Conservation (phyloP, 2,113 vertebrate genomes). For the Illadopsis cleaveri region DNA sequence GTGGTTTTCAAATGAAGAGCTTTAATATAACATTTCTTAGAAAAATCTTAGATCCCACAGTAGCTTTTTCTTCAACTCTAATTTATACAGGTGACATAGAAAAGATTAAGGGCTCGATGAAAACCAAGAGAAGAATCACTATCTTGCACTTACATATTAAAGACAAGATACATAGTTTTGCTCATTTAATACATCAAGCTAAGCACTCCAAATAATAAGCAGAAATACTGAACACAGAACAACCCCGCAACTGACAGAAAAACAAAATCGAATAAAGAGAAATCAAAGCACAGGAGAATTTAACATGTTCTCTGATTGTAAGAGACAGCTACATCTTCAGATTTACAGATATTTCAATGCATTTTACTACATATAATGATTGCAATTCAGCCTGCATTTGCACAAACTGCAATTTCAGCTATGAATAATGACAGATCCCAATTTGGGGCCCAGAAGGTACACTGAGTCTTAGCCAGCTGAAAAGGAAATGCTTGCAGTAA, state of each 20-base stretch:
- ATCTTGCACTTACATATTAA: constrained; percentile 3
- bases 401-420: constrained; percentile 14
- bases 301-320: constrained; percentile 50
- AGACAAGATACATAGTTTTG: background rate
- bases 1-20: constrained; percentile 37
- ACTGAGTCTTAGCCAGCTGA: background rate
- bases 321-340: constrained; percentile 4
- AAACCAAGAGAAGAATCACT: constrained; percentile 42
- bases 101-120: constrained; percentile 28
- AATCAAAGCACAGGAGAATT: constrained; percentile 28
- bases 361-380: constrained; percentile 18
- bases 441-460: background rate
- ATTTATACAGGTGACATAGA: background rate
- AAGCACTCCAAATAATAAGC: constrained; percentile 18
- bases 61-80: background rate
- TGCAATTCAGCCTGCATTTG: constrained; percentile 20
- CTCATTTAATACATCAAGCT: background rate
- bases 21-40: constrained; percentile 2
- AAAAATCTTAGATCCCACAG: background rate
- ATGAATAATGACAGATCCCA: background rate
- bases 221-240: constrained; percentile 9
- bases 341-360: constrained; percentile 39
- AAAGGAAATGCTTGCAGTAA: background rate
- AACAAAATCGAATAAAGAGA: background rate
- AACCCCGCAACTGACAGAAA: background rate